A percentile compares a stretch with the other conserved stretches of the same genome.
Conservation (phyloP, 2,113 vertebrate genomes). For the Elgaria multicarinata region DNA sequence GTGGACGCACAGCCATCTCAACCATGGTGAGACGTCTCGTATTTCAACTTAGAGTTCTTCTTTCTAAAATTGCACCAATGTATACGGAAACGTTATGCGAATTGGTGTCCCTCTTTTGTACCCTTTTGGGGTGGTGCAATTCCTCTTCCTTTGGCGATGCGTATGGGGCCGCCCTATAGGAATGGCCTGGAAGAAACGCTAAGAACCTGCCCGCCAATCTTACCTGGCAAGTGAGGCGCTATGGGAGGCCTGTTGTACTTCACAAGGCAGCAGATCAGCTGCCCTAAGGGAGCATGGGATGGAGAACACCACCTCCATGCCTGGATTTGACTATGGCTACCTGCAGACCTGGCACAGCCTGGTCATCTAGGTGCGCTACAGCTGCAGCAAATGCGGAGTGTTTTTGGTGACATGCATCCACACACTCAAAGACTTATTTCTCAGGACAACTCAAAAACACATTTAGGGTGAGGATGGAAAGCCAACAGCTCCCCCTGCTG, state of each 20-base stretch:
- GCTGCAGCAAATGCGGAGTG: not conserved
- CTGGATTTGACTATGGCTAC: not conserved
- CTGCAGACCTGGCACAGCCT: too few relatives aligned
- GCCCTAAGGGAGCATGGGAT: too few relatives aligned
- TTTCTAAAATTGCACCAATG: too few relatives aligned
- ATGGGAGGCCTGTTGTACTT: not conserved
- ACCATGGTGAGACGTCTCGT: too few relatives aligned
- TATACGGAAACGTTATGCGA: too few relatives aligned
- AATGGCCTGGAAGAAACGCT: not conserved
- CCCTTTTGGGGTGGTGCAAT: too few relatives aligned
- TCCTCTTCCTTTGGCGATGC: too few relatives aligned
- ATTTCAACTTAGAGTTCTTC: too few relatives aligned
- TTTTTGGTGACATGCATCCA: not conserved
- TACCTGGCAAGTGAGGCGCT: not conserved
- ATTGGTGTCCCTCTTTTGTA: too few relatives aligned
- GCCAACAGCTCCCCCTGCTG: conserved; percentile 3
- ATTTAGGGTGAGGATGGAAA: not conserved
- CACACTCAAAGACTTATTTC: not conserved
- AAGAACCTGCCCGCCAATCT: not conserved
- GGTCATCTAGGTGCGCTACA: not conserved
- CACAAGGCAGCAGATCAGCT: too few relatives aligned
- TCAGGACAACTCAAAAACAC: not conserved
- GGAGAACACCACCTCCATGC: not conserved
- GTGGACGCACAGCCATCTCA: too few relatives aligned
- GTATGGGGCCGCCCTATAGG: too few relatives aligned